Evolutionary conservation across 2,888 invertebrate species (phyloP).

Genomic region (Trisateles emortualis): DNA sequence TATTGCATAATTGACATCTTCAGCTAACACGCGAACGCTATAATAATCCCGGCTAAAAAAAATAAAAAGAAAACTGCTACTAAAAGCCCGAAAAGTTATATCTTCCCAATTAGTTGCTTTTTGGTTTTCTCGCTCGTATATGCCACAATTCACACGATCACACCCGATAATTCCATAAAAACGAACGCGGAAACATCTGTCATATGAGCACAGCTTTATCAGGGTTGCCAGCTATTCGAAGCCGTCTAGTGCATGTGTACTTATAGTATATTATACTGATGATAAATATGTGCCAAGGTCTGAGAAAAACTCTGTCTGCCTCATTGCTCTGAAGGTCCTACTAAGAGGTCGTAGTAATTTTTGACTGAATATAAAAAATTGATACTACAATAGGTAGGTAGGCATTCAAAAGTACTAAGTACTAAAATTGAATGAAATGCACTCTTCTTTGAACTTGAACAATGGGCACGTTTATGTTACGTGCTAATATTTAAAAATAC

Average conservation of each 20-base stretch:
- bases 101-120: background rate
- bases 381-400: no score
- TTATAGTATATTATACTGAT: background rate
- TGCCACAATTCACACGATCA: conserved; percentile 2
- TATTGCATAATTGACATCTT: no score
- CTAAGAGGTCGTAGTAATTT: no score
- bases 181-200: conserved; percentile 7
- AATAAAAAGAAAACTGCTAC: background rate
- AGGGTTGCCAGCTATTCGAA: conserved; percentile 10
- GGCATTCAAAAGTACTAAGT: no score
- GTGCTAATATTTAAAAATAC: no score
- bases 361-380: no score
- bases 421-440: no score
- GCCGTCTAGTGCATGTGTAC: background rate
- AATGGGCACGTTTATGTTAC: background rate
- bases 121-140: conserved; percentile 1
- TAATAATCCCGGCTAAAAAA: background rate
- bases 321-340: no score
- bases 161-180: conserved; percentile 6
- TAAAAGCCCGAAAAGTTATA: background rate
- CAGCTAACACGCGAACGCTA: no score
- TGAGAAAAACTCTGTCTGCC: background rate
- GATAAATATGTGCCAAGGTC: background rate
- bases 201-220: background rate
- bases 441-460: no score